phyloP scores from a whole-genome alignment of 2,888 invertebrate genomes.

The Diabrotica balteata region DNA sequence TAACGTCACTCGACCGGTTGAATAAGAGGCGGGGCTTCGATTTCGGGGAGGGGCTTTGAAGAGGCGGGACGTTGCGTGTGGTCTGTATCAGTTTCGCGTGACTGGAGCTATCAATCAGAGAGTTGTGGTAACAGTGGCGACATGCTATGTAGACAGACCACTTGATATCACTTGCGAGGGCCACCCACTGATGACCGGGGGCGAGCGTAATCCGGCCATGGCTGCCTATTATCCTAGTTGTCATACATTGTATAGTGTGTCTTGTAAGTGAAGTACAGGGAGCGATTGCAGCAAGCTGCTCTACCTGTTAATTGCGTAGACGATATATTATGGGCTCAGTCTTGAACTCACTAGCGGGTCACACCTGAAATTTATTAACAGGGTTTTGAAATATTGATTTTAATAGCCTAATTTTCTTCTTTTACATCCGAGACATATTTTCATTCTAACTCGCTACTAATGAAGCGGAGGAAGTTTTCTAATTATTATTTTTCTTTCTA shows the following conservation, averaged over 20 bases:
- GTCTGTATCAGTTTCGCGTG: constrained; percentile 59
- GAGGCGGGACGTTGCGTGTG: constrained; percentile 55
- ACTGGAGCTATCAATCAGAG: constrained; percentile 61
- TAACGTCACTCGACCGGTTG: constrained; percentile 32
- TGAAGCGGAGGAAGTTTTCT: too few relatives aligned
- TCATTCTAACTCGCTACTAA: too few relatives aligned
- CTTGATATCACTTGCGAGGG: constrained; percentile 59
- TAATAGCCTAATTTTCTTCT: too few relatives aligned
- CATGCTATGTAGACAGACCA: constrained; percentile 61
- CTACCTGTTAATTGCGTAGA: constrained; percentile 3
- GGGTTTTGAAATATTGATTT: too few relatives aligned
- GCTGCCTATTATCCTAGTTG: constrained; percentile 47
- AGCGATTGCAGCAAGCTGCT: too few relatives aligned
- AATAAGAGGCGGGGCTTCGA: constrained; percentile 17
- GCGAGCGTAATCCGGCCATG: constrained; percentile 56
- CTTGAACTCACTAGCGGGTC: too few relatives aligned
- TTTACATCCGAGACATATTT: too few relatives aligned
- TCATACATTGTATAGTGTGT: constrained; percentile 45
- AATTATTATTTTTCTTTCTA: too few relatives aligned
- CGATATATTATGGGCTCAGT: too few relatives aligned
- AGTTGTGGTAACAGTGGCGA: constrained; percentile 62
- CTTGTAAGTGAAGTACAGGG: constrained; percentile 13
- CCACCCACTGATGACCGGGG: constrained; percentile 55
- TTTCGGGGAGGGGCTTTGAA: constrained; percentile 29
- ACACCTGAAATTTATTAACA: too few relatives aligned